phyloP scores from a whole-genome alignment of 2,888 invertebrate genomes.

The Miltochrista miniata region DNA sequence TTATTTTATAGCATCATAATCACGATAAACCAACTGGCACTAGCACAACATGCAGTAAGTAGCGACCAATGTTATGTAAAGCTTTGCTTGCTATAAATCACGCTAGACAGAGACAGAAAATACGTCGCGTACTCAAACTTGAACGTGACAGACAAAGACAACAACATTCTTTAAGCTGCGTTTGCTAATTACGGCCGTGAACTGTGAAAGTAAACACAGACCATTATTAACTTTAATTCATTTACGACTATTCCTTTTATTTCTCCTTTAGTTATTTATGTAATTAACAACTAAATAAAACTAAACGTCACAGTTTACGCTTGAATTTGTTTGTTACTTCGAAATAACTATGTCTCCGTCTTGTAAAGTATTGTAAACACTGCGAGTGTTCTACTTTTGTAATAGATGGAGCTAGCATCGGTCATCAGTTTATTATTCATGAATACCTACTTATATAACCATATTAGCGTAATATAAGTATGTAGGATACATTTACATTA shows the following conservation, averaged over 20 bases:
- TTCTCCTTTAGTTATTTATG: constrained; percentile 28
- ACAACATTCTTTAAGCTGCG: constrained; percentile 27
- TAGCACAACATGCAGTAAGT: constrained; percentile 62
- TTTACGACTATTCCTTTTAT: constrained; percentile 48
- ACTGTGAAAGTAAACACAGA: constrained; percentile 70
- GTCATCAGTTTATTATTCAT: constrained; percentile 20
- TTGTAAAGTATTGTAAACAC: constrained; percentile 24
- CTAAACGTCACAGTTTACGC: constrained; percentile 21
- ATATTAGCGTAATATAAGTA: too few species aligned
- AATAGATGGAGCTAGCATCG: constrained; percentile 49
- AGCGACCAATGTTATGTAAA: constrained; percentile 64
- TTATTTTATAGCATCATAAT: constrained; percentile 71
- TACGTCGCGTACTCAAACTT: constrained; percentile 21
- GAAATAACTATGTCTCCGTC: constrained; percentile 24
- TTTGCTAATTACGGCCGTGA: constrained; percentile 60
- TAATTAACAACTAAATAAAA: constrained; percentile 17
- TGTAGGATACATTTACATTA: neutral
- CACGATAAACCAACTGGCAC: constrained; percentile 64
- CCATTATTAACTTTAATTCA: constrained; percentile 53
- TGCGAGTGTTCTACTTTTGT: constrained; percentile 24
- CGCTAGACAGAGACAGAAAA: constrained; percentile 50
- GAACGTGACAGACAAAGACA: constrained; percentile 39
- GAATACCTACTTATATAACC: constrained; percentile 12
- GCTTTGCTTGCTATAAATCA: constrained; percentile 69
- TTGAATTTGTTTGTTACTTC: constrained; percentile 21